phyloP scores from a whole-genome alignment of 2,113 vertebrate species.

The Casuarius casuarius region DNA sequence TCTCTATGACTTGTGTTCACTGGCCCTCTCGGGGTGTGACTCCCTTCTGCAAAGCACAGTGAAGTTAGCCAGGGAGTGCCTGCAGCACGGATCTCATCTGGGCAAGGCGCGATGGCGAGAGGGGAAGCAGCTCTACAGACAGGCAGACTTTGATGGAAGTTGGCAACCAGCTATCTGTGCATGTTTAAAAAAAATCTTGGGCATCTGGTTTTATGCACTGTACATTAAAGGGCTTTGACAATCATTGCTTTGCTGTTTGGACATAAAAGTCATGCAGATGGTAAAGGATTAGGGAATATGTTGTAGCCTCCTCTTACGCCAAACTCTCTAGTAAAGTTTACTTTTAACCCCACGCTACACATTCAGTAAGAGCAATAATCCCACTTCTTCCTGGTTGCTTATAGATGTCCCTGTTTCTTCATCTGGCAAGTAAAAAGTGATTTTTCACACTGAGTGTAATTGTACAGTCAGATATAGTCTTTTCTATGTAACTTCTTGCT shows the following conservation, averaged over 20 bases:
- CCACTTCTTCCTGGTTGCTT: rapidly evolving
- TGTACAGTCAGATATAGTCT: rapidly evolving
- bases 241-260: neutral
- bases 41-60: neutral
- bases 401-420: neutral
- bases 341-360: neutral
- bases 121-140: neutral
- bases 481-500: neutral
- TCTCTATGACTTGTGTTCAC: neutral
- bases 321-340: neutral
- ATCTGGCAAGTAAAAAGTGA: neutral
- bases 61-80: neutral
- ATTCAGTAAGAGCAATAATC: neutral
- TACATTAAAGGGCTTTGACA: rapidly evolving
- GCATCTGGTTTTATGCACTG: neutral
- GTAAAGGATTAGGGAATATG: rapidly evolving
- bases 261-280: too few species aligned
- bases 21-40: neutral
- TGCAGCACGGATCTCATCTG: neutral
- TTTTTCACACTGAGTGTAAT: neutral
- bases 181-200: rapidly evolving
- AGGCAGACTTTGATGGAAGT: neutral
- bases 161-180: neutral
- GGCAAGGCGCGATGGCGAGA: neutral
- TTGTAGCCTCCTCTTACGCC: neutral